Evolutionary conservation across 2,888 invertebrate species (phyloP), one percentile per base, ranked within the genome.

Genomic region (Elegia similella): DNA sequence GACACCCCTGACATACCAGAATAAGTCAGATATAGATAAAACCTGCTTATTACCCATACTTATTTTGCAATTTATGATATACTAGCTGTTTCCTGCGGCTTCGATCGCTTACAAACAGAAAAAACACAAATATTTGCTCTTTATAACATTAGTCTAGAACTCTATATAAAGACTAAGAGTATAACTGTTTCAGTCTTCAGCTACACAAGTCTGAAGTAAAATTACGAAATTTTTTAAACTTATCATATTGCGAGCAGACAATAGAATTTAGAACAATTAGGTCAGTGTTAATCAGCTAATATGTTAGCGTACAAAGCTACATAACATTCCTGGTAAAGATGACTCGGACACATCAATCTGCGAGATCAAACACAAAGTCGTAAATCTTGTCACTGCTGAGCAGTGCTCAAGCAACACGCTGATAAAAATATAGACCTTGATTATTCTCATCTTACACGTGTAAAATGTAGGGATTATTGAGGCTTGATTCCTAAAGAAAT

Each of bases 271-370:
- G 38, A 38, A 2, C 12, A 50, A 50, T 2, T 34, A 34, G 32
- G 48, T 50, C 48, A 50, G 32, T 50, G 48, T 50, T 34, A 34
- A 34, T n/a, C 48, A 8, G 32, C 48, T 32, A 32, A 10, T 46
- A 50, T 50, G 8, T 15, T 5, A 32, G 48, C 32, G 10, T 16
- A 50, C 16, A 32, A 50, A n/a, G 16, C 32, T 8, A 16, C 48
- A 50, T 50, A 8, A 50, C 32, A 50, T 50, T 50, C 48, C 13
- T 30, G 30, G 48, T 50, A 50, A 34, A 50, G 10, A 50, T 50
- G 15, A 50, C 48, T 34, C 16, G 29, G 46, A 30, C 48, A 16
- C 48, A 50, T 50, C 48, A 50, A 50, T 50, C 48, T 50, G 38
- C 12, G 6, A 50, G 48, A 50, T 50, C 32, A 50, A 50, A 50